Evolutionary conservation across 2,888 invertebrate species (phyloP).

Genomic region (Blastobasis lacticolella): DNA sequence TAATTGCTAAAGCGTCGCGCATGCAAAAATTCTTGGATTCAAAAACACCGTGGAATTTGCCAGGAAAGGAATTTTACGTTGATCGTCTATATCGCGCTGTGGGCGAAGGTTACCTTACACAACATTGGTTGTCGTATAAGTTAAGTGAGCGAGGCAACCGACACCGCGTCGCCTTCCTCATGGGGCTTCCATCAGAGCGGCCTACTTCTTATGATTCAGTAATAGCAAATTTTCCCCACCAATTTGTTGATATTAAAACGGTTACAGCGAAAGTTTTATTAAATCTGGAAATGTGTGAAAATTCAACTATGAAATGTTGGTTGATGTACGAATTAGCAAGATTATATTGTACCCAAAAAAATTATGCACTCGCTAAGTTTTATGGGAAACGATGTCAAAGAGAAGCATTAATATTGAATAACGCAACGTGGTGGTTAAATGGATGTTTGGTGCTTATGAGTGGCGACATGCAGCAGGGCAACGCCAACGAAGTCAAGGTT

Average conservation of each 20-base stretch:
- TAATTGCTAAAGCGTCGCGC: constrained; percentile 56
- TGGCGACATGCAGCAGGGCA: constrained; percentile 66
- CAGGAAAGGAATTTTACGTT: constrained; percentile 55
- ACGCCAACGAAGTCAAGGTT: constrained; percentile 58
- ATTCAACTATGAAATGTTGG: constrained; percentile 64
- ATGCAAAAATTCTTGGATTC: constrained; percentile 59
- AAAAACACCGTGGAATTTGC: constrained; percentile 54
- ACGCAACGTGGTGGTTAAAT: constrained; percentile 60
- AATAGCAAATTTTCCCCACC: constrained; percentile 60
- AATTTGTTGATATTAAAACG: constrained; percentile 53
- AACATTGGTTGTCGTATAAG: constrained; percentile 57
- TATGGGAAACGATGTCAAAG: constrained; percentile 62
- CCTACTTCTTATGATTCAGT: constrained; percentile 63
- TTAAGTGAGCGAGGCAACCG: constrained; percentile 61
- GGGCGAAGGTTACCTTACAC: constrained; percentile 56
- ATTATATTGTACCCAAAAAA: constrained; percentile 53
- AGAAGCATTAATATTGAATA: constrained; percentile 52
- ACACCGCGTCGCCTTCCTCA: constrained; percentile 59
- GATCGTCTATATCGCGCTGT: constrained; percentile 58
- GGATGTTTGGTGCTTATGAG: constrained; percentile 60
- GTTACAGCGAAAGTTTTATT: constrained; percentile 46
- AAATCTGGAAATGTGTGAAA: constrained; percentile 62
- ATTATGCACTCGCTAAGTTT: constrained; percentile 60
- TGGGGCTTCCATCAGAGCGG: constrained; percentile 57
- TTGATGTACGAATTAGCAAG: constrained; percentile 59